Evolutionary conservation across 1,140 invertebrate genomes (phyloP).

Genomic region (Lordiphosa mommai): DNA sequence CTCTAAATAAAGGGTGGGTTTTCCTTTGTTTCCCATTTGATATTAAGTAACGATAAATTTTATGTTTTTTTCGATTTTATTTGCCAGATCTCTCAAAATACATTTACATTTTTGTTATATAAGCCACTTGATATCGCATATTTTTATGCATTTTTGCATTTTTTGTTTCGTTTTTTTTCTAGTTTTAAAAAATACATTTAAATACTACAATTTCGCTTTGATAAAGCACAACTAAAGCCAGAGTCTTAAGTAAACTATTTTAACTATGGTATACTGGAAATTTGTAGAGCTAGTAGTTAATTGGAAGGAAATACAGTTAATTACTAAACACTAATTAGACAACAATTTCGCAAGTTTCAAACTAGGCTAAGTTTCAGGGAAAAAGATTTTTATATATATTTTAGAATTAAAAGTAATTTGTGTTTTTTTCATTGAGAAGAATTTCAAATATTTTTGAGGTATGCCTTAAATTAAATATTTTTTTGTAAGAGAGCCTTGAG

Average conservation of each 20-base stretch:
- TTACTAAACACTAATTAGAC: no score
- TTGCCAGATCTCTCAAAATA: conserved; percentile 1
- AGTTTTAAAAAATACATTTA: conserved; percentile 45
- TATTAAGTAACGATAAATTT: background rate
- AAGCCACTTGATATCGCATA: conserved; percentile 48
- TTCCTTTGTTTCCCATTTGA: background rate
- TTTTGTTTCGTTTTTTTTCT: conserved; percentile 2
- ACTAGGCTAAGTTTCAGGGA: no score
- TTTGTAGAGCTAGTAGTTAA: no score
- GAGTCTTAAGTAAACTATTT: conserved; percentile 21
- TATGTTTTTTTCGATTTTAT: conserved; percentile 9
- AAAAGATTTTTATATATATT: no score
- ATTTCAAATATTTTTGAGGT: background rate
- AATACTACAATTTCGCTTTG: conserved; percentile 21
- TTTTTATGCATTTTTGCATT: conserved; percentile 6
- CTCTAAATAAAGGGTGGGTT: conserved; percentile 38
- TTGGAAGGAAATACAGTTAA: no score
- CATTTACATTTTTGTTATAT: conserved; percentile 8
- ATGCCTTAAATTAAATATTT: background rate
- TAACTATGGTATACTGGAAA: background rate
- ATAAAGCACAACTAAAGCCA: conserved; percentile 41
- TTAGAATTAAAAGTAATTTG: no score
- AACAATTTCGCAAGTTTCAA: no score
- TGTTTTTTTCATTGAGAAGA: background rate
- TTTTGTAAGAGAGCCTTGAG: background rate